A percentile compares a stretch with the other conserved stretches of the same genome.
Evolutionary conservation across 2,113 vertebrate genomes (phyloP).

Genomic region (Ursus arctos): DNA sequence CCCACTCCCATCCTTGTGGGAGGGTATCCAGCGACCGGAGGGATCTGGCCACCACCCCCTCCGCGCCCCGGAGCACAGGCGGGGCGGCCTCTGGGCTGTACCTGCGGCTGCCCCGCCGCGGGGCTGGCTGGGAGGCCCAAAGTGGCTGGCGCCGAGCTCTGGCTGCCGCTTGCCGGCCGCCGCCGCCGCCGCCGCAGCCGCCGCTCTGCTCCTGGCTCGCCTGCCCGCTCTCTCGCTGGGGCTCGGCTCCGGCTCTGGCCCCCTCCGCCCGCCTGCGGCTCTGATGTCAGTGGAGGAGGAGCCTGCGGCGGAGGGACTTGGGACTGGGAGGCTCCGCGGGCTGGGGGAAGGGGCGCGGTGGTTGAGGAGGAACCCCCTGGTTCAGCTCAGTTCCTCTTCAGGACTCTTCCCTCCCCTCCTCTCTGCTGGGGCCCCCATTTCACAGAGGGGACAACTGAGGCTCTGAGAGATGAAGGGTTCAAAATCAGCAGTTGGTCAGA

Average conservation of each 20-base stretch:
- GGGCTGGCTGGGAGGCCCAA: conserved; percentile 60
- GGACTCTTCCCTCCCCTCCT: background rate
- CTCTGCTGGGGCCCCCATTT: background rate
- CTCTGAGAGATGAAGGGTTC: background rate
- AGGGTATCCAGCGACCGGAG: background rate
- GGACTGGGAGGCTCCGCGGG: background rate
- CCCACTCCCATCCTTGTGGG: background rate
- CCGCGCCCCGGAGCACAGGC: background rate
- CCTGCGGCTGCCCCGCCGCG: conserved; percentile 76
- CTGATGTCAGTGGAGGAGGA: conserved; percentile 84
- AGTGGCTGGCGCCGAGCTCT: conserved; percentile 39
- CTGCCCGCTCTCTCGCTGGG: background rate
- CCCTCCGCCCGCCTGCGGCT: conserved; percentile 67
- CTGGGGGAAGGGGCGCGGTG: background rate
- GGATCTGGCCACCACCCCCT: background rate
- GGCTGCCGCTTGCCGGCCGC: background rate
- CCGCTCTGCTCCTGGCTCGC: conserved; percentile 11
- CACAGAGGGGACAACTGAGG: background rate
- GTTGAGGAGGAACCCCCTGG: background rate
- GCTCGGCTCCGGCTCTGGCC: background rate
- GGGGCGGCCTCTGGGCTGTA: background rate
- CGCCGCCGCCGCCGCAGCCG: background rate
- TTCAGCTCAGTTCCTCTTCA: background rate
- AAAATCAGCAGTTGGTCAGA: background rate
- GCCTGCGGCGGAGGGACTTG: conserved; percentile 31